These are phyloP conservation scores for Glossosoma conforme DNA, from an alignment of 1,140 invertebrate species.

Conservation along the genomic window DNA sequence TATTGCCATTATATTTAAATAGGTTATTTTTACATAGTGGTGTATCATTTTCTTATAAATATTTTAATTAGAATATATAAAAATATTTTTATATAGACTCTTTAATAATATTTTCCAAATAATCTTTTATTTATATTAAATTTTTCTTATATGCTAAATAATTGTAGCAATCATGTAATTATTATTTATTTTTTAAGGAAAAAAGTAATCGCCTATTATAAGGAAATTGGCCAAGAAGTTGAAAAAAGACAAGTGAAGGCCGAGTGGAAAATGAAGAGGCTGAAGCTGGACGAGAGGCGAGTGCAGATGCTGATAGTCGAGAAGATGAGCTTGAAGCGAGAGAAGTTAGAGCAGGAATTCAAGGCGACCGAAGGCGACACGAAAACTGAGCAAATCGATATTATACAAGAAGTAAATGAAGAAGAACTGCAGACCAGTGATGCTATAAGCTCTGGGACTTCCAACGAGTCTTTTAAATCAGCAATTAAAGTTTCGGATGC, in stretches of 20 bases:
- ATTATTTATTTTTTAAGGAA: constrained; percentile 38
- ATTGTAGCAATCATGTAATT: too few relatives aligned
- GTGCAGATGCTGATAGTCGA: constrained; percentile 47
- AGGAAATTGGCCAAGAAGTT: constrained; percentile 51
- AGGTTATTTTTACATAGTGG: not conserved
- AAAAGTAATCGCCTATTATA: constrained; percentile 54
- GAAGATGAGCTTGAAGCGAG: constrained; percentile 45
- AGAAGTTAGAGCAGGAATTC: constrained; percentile 46
- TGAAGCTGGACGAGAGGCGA: constrained; percentile 53
- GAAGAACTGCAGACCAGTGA: not conserved
- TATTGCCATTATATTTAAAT: not conserved
- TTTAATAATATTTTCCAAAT: too few relatives aligned
- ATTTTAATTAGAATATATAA: too few relatives aligned
- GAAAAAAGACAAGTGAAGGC: constrained; percentile 50
- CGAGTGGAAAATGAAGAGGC: constrained; percentile 55
- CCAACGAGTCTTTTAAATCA: too few relatives aligned
- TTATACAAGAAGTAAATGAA: too few relatives aligned
- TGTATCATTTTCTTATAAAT: too few relatives aligned
- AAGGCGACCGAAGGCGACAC: constrained; percentile 19
- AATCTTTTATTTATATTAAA: too few relatives aligned
- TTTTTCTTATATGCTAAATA: too few relatives aligned
- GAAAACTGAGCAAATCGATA: not conserved
- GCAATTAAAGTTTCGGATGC: too few relatives aligned
- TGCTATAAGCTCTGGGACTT: too few relatives aligned
- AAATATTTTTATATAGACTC: too few relatives aligned